Percentiles rank a stretch among this genome's conserved stretches.
These are phyloP conservation scores for Halcyon senegalensis DNA, from an alignment of 2,113 vertebrate genomes.

Conservation along the genomic window DNA sequence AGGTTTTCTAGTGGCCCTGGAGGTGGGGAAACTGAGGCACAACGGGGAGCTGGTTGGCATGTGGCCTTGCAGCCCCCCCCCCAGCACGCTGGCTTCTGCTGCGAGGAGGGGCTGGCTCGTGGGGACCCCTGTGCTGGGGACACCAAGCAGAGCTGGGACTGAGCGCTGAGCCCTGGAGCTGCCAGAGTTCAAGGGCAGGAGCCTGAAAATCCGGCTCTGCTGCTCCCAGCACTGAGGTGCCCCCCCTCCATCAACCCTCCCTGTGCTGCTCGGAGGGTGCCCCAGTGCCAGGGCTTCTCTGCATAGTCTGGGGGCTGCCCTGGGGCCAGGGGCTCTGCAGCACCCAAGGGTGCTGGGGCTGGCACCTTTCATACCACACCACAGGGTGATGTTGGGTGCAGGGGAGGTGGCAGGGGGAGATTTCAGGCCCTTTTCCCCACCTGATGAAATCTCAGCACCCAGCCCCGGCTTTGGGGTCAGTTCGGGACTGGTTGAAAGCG, in stretches of 20 bases:
- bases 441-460: accelerated
- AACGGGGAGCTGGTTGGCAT: accelerated
- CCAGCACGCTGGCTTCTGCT: accelerated
- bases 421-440: background rate
- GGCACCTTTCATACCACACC: background rate
- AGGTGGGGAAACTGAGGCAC: background rate
- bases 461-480: background rate
- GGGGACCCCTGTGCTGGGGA: accelerated
- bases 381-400: accelerated
- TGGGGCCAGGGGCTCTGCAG: background rate
- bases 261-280: accelerated
- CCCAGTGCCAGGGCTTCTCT: background rate
- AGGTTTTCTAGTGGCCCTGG: background rate
- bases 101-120: background rate
- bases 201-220: constrained; percentile 12
- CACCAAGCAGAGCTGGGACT: background rate
- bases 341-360: background rate
- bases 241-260: accelerated
- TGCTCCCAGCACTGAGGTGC: background rate
- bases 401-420: background rate
- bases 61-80: background rate
- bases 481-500: background rate
- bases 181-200: background rate
- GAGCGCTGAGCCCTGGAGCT: background rate
- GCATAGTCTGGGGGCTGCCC: background rate